A percentile compares a stretch with the other conserved stretches of the same genome.
Conservation (phyloP, 2,797 vertebrate genomes). For the Atherinosoma microstoma region DNA sequence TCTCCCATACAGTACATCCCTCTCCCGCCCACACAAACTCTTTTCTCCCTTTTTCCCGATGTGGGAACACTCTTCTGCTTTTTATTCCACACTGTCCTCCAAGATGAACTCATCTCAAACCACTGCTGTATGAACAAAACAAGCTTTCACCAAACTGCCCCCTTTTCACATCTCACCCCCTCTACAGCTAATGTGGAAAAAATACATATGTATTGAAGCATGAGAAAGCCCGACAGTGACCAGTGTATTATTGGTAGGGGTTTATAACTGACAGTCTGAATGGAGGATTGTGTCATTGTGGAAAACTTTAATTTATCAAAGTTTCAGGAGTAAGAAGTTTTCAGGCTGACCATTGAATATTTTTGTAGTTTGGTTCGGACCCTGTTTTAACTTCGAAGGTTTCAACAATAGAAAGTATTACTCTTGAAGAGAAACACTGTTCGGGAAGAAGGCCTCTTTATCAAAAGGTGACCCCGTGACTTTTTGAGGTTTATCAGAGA, state of each 20-base stretch:
- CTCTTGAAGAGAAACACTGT: constrained; percentile 13
- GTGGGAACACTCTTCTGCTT: constrained; percentile 65
- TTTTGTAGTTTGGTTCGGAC: background rate
- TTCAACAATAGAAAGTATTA: background rate
- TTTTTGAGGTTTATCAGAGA: constrained; percentile 56
- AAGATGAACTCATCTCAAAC: constrained; percentile 77
- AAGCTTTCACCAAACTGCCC: constrained; percentile 69
- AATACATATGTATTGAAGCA: constrained; percentile 44
- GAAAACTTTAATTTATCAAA: constrained; percentile 23
- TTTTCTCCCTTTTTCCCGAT: constrained; percentile 25
- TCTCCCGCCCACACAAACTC: constrained; percentile 22
- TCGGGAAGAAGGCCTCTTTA: constrained; percentile 61
- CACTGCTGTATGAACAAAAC: constrained; percentile 68
- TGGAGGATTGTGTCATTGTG: constrained; percentile 20
- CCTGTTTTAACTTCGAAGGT: constrained; percentile 8
- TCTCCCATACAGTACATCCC: constrained; percentile 32
- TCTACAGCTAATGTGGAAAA: constrained; percentile 58
- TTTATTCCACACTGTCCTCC: constrained; percentile 74
- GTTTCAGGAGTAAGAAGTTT: background rate
- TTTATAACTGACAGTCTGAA: constrained; percentile 26
- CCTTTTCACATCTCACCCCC: constrained; percentile 48
- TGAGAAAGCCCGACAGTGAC: constrained; percentile 36
- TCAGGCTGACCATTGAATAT: background rate
- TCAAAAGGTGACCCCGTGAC: constrained; percentile 47
- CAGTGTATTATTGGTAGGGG: constrained; percentile 17